Evolutionary conservation across 2,888 invertebrate genomes (phyloP), one percentile per base, ranked within the genome.

Genomic region (Ophioninae sp.): DNA sequence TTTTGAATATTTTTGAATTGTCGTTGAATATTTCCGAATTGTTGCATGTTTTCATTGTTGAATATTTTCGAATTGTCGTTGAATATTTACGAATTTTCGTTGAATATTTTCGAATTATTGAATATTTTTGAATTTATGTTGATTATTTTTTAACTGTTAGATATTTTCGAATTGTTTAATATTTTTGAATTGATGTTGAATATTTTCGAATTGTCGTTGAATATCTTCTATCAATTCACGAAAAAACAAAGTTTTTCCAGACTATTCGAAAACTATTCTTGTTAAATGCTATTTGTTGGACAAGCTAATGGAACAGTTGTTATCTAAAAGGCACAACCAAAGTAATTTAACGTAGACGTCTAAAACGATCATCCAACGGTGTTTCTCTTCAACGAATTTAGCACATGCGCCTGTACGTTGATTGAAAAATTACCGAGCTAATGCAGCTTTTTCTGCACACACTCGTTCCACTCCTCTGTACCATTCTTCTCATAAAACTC

Each of bases 351-450:
- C 2, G n/a, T 17, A 51, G 23, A 51, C 30, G n/a, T 17, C 20
- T 6, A 6, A 13, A 20, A 30, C 44, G 37, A 30, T 22, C 56
- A 10, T 65, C n/a, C 61, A 63, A 72, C 23, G 44, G 17, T 10
- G 37, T 65, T 64, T 64, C 51, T 56, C 64, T 10, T 73, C 64
- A 37, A 74, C 20, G 20, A 41, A 17, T 17, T 51, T 51, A 56
- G 37, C 56, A 74, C 17, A 44, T 64, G 23, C 74, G 30, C 51
- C 23, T 44, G 63, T n/a, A 30, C 56, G 20, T 65, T 75, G 64
- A 75, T 75, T 64, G 64, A 75, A 64, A 51, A 64, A 74, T 74
- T 64, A 64, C 37, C 13, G 56, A 65, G 37, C n/a, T 2, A 37
- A 56, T 20, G 22, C 23, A 65, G 51, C 64, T 73, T 63, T 44